phyloP scores from a whole-genome alignment of 1,140 invertebrate species.

The Pararge aegeria region DNA sequence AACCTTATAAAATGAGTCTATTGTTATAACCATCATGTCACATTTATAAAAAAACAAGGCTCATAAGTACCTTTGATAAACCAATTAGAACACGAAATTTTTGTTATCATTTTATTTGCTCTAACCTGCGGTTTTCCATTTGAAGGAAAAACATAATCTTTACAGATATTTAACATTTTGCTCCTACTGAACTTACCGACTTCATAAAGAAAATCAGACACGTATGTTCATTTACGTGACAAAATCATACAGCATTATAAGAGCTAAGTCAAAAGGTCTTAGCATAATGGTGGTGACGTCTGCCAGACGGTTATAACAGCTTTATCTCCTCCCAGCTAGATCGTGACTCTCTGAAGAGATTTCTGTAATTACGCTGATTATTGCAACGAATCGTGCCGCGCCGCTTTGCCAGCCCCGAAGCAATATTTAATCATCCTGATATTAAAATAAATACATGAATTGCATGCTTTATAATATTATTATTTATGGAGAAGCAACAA shows the following conservation, averaged over 20 bases:
- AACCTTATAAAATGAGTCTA: no score
- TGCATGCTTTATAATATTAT: neutral
- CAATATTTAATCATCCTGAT: constrained; percentile 2
- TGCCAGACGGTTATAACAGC: constrained; percentile 53
- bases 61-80: no score
- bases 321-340: constrained; percentile 71
- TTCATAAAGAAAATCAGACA: neutral
- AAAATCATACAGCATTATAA: neutral
- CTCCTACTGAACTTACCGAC: neutral
- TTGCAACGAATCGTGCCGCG: constrained; percentile 47
- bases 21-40: no score
- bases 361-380: constrained; percentile 74
- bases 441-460: neutral
- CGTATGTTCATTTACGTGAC: neutral
- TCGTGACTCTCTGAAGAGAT: constrained; percentile 72
- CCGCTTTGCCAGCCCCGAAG: constrained; percentile 1
- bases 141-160: no score
- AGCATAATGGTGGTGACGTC: constrained; percentile 39
- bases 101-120: no score
- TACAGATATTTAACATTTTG: neutral
- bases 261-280: constrained; percentile 33
- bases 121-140: no score
- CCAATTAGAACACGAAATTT: no score
- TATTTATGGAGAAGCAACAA: neutral
- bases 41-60: no score